Base-by-base conservation (phyloP, 2,797 vertebrate genomes). In the Etheostoma nigrum region DNA sequence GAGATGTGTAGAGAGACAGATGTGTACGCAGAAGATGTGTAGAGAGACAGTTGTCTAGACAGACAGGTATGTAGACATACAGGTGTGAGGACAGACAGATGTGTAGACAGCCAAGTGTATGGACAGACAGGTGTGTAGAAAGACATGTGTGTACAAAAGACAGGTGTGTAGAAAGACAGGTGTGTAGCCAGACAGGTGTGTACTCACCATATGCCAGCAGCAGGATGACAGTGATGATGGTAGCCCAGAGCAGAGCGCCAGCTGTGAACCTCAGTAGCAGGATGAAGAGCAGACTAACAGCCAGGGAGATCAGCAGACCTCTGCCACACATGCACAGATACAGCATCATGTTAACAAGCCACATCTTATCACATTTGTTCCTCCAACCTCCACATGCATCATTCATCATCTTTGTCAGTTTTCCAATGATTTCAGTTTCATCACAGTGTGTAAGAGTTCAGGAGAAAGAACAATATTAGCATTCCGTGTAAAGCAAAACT, bases 191-290 rank as follows among this genome's bases (percentile, higher is more conserved):
- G 36, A 40, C 36, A 40, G 36, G 36, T 40, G 10, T 40, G 40
- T 40, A 74, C 96, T 21, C 92, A 98, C 97, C 97, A 4, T 97
- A 98, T 12, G 93, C 95, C 81, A 97, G 89, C 75, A 98, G 90
- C 71, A 95, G 92, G 44, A 97, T 89, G 48, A 98, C 93, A 9
- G 95, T 91, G 25, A 96, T 76, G 86, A 97, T 94, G 90, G 96
- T 96, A 67, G 96, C 78, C 97, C 97, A 97, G 88, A 99, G 94
- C 27, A 99, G 92, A 25, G 96, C 66, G 4, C 96, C 96, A 6
- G 96, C 97, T 1, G 93, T 97, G 91, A 96, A 97, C 65, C 96
- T 96, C 90, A 99, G 70, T 44, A 99, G 93, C 40, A 98, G 88
- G 76, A 99, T 95, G 93, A 98, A 98, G 52, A 95, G 57, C 84